phyloP scores from a whole-genome alignment of 2,113 vertebrate species.

The Paralichthys olivaceus region DNA sequence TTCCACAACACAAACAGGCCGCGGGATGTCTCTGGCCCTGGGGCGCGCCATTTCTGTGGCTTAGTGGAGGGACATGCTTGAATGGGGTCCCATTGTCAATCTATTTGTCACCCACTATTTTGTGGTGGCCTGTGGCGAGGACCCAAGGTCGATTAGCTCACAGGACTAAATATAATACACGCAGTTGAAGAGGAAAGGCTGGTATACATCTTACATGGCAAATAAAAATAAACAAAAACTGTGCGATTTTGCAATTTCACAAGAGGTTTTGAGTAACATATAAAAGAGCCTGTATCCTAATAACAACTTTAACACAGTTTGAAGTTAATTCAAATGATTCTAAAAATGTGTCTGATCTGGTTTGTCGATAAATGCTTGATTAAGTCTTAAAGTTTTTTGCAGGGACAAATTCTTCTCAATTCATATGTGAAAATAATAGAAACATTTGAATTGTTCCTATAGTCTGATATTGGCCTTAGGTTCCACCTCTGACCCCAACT shows the following conservation, averaged over 20 bases:
- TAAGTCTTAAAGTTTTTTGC: neutral
- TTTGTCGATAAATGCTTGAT: neutral
- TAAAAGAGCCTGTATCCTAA: neutral
- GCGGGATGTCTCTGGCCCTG: conserved; percentile 58
- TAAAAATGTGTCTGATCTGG: neutral
- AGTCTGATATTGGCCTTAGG: neutral
- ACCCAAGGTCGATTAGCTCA: conserved; percentile 71
- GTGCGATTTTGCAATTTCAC: conserved; percentile 1
- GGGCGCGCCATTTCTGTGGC: conserved; percentile 52
- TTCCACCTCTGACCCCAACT: conserved; percentile 2
- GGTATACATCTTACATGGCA: conserved; percentile 35
- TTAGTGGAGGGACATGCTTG: conserved; percentile 65
- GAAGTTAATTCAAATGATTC: neutral
- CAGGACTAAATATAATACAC: conserved; percentile 72
- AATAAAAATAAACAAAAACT: conserved; percentile 54
- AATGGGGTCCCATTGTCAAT: conserved; percentile 79
- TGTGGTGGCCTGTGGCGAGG: conserved; percentile 68
- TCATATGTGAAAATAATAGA: neutral
- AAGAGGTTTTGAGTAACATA: neutral
- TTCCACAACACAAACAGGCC: conserved; percentile 80
- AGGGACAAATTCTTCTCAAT: too few relatives aligned
- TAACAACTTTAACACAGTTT: neutral
- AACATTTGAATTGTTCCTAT: neutral
- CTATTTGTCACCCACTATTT: conserved; percentile 81
- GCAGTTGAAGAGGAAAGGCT: conserved; percentile 35